Base-by-base conservation (phyloP, 1,140 invertebrate species). In the Polypedilum vanderplanki region DNA sequence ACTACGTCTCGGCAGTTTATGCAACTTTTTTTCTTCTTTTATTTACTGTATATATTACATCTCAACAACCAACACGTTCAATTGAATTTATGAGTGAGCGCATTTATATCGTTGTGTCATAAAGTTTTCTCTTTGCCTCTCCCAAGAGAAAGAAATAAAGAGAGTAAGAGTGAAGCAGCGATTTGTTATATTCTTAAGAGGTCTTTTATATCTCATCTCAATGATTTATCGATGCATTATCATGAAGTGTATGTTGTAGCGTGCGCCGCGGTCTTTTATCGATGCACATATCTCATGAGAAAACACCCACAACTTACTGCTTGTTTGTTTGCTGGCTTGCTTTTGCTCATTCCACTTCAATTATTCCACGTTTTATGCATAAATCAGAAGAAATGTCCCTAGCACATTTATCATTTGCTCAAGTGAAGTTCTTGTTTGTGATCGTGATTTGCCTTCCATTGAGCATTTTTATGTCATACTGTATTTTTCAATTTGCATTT, bases 331-430 rank as follows among this genome's bases (percentile, higher is more conserved):
- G 24, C 24, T 33, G 1, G 5, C 24, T 33, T 33, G 24, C 24
- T 33, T 33, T 33, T 1, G 24, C 15, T 20, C 20, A 70, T 70
- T 18, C 3, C 17, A 70, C 65, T 22, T 20, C 65, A 70, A 70
- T 70, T 70, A 70, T 70, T 70, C 65, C 65, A 70, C 65, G 65
- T 70, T 70, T 22, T 70, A 20, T 20, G 65, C 17, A 70, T 70
- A 70, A 70, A 70, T 70, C 65, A 70, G 65, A 57, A 57, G n/a
- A 33, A 33, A 33, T 33, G 24, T 33, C 5, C 5, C 24, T 3
- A 33, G 24, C 24, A 5, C 24, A 33, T 33, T 33, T 33, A 33
- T 33, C 24, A 33, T 33, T 33, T 33, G 1, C 24, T 33, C 24
- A 33, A 33, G 24, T 33, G 5, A 33, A 33, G 24, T 33, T 33